A percentile compares a stretch with the other conserved stretches of the same genome.
phyloP scores from a whole-genome alignment of 2,888 invertebrate genomes.

The Nephrocerus scutellatus region DNA sequence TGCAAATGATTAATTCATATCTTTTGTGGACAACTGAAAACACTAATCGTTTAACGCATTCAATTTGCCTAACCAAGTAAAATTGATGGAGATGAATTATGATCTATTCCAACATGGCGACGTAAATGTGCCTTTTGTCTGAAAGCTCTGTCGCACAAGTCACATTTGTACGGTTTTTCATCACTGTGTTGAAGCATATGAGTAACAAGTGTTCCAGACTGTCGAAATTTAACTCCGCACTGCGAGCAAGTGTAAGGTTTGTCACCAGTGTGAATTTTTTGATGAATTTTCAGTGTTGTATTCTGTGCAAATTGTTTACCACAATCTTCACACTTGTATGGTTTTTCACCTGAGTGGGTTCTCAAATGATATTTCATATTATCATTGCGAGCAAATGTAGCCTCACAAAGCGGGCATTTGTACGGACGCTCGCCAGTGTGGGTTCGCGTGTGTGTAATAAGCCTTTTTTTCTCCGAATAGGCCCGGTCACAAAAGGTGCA shows the following conservation, averaged over 20 bases:
- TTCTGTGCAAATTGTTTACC: slow-evolving; percentile 19
- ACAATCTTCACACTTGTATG: no score
- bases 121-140: slow-evolving; percentile 14
- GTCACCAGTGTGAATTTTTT: slow-evolving; percentile 19
- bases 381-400: slow-evolving; percentile 19
- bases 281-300: slow-evolving; percentile 15
- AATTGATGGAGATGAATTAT: no score
- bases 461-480: slow-evolving; percentile 17
- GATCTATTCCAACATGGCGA: slow-evolving; percentile 13
- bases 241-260: slow-evolving; percentile 20
- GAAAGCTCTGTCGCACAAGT: slow-evolving; percentile 18
- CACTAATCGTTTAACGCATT: no score
- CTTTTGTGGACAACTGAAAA: no score
- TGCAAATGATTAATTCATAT: no score
- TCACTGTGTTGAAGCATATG: slow-evolving; percentile 19
- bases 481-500: slow-evolving; percentile 17
- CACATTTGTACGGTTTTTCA: slow-evolving; percentile 20
- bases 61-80: no score
- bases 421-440: slow-evolving; percentile 20
- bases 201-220: slow-evolving; percentile 18
- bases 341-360: slow-evolving; percentile 19
- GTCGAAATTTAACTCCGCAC: slow-evolving; percentile 18
- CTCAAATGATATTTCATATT: slow-evolving; percentile 20
- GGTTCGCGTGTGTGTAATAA: slow-evolving; percentile 18
- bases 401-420: slow-evolving; percentile 18